These are phyloP conservation scores for Limnothrissa miodon DNA, from an alignment of 2,113 vertebrate genomes.

Conservation along the genomic window DNA sequence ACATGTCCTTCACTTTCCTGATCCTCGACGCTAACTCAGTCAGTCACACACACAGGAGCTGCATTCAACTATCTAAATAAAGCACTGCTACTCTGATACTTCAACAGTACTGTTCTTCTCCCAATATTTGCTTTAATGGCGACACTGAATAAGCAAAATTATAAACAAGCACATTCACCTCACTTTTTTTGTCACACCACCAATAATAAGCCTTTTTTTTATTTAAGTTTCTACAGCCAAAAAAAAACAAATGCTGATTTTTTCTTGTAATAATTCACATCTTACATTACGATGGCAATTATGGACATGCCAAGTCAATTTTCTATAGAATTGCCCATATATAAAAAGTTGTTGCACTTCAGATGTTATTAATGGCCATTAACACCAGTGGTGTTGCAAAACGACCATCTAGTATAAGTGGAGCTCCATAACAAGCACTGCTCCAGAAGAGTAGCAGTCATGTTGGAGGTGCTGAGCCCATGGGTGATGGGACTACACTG, in stretches of 20 bases:
- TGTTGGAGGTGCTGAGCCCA: not conserved
- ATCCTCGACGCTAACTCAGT: slow-evolving; percentile 51
- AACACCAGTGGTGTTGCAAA: not conserved
- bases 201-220: too few relatives aligned
- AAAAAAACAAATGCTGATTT: too few relatives aligned
- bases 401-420: not conserved
- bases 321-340: too few relatives aligned
- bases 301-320: too few relatives aligned
- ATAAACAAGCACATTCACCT: not conserved
- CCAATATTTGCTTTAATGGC: not conserved
- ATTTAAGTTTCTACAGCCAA: too few relatives aligned
- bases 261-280: too few relatives aligned
- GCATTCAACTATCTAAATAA: slow-evolving; percentile 34
- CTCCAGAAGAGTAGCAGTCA: not conserved
- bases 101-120: not conserved
- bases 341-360: not conserved
- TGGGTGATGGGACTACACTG: not conserved
- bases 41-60: slow-evolving; percentile 44
- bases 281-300: too few relatives aligned
- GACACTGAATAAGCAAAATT: not conserved
- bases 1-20: slow-evolving; percentile 38
- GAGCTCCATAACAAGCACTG: not conserved
- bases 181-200: too few relatives aligned
- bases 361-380: not conserved
- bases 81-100: not conserved